Evolutionary conservation across 1,140 invertebrate species (phyloP).

Genomic region (Oryzaephilus surinamensis): DNA sequence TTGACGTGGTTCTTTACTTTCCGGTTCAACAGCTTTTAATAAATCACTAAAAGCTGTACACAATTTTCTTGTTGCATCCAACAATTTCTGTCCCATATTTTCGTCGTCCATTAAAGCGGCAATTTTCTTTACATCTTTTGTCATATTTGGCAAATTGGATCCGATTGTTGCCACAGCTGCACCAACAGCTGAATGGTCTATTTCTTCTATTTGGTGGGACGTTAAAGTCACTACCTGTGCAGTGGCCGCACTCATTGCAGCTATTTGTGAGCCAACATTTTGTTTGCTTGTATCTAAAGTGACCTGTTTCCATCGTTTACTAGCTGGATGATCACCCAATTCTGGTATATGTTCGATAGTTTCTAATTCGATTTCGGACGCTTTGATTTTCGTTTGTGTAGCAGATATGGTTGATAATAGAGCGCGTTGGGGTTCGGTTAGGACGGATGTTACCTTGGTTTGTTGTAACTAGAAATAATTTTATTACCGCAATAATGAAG

Average conservation of each 20-base stretch:
- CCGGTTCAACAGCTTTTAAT: constrained; percentile 87
- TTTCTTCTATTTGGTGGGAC: constrained; percentile 69
- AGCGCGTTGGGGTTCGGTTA: constrained; percentile 84
- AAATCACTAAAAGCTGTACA: constrained; percentile 92
- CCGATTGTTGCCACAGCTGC: constrained; percentile 96
- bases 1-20: constrained; percentile 84
- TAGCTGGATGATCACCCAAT: constrained; percentile 73
- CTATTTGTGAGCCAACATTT: constrained; percentile 90
- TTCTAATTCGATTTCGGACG: constrained; percentile 73
- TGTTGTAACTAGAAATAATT: constrained; percentile 67
- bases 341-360: constrained; percentile 64
- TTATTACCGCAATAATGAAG: too few relatives aligned
- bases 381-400: constrained; percentile 74
- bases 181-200: constrained; percentile 91
- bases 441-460: constrained; percentile 69
- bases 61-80: constrained; percentile 85
- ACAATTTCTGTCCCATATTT: constrained; percentile 68
- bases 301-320: constrained; percentile 86
- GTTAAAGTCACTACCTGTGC: constrained; percentile 89
- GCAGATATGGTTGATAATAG: constrained; percentile 80
- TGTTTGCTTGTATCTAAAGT: constrained; percentile 93
- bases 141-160: constrained; percentile 92
- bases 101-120: constrained; percentile 85
- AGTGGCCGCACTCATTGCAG: constrained; percentile 98
- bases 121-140: constrained; percentile 86